phyloP scores from a whole-genome alignment of 2,113 vertebrate genomes.

The Ailuropoda melanoleuca region DNA sequence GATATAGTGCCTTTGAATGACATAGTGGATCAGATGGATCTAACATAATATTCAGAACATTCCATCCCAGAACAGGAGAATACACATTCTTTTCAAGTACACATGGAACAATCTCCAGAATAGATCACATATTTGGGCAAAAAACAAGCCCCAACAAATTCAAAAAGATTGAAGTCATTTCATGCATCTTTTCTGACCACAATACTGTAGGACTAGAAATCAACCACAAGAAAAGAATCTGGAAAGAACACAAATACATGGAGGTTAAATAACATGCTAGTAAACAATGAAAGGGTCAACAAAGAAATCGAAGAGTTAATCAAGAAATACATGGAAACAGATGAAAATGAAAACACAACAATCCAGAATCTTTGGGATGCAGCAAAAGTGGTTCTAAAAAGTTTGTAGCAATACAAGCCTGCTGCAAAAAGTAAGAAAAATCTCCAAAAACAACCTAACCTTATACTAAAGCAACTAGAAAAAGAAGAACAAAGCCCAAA shows the following conservation, averaged over 20 bases:
- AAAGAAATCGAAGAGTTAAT: neutral
- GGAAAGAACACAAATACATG: neutral
- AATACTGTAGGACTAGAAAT: neutral
- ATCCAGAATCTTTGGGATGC: neutral
- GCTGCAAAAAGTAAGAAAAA: neutral
- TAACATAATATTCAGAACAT: neutral
- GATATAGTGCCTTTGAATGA: neutral
- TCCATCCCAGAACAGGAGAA: neutral
- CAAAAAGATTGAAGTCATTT: neutral
- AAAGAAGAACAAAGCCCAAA: neutral
- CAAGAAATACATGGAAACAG: neutral
- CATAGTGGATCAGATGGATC: neutral
- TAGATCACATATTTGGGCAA: neutral
- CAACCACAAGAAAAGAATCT: neutral
- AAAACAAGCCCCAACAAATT: neutral
- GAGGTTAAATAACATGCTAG: neutral
- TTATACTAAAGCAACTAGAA: neutral
- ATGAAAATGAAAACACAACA: neutral
- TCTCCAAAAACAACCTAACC: neutral
- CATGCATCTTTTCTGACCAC: neutral
- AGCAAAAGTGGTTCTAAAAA: neutral
- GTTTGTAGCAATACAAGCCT: neutral
- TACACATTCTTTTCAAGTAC: neutral
- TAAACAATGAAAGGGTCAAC: neutral
- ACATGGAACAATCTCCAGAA: neutral